Conservation (phyloP, 2,888 invertebrate species). For the Scaptomyza tumidula region DNA sequence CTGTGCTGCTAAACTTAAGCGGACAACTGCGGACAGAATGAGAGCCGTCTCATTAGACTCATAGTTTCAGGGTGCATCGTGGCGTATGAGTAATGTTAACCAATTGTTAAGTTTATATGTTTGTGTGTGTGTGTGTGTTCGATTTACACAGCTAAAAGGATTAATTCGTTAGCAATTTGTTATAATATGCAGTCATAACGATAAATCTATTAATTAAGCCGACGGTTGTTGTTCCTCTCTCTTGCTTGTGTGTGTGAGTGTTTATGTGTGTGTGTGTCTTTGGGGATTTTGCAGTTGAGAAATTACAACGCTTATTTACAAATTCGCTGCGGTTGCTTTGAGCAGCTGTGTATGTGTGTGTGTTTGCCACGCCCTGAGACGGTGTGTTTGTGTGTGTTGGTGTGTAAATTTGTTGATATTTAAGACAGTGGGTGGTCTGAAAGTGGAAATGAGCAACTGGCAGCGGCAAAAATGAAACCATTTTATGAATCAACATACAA, state of each 20-base stretch:
- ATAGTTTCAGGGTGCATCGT: slow-evolving; percentile 36
- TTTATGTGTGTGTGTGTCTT: slow-evolving; percentile 19
- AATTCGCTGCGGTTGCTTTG: slow-evolving; percentile 63
- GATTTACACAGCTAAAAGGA: slow-evolving; percentile 82
- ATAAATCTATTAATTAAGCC: slow-evolving; percentile 84
- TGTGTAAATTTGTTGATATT: slow-evolving; percentile 78
- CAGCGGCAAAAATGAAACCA: slow-evolving; percentile 58
- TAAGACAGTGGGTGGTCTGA: slow-evolving; percentile 78
- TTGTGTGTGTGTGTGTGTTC: slow-evolving; percentile 26
- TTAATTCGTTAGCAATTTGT: slow-evolving; percentile 83
- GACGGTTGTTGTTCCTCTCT: slow-evolving; percentile 66
- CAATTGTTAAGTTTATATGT: slow-evolving; percentile 12
- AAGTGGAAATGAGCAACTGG: slow-evolving; percentile 59
- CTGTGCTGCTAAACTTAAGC: slow-evolving; percentile 31
- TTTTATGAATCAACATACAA: slow-evolving; percentile 61
- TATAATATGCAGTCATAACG: slow-evolving; percentile 81
- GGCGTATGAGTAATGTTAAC: slow-evolving; percentile 69
- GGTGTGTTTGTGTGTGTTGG: slow-evolving; percentile 14
- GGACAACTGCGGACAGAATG: slow-evolving; percentile 5
- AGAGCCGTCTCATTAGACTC: slow-evolving; percentile 38
- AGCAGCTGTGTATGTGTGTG: slow-evolving; percentile 40
- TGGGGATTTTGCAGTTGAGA: slow-evolving; percentile 62
- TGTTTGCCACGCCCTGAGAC: slow-evolving; percentile 29
- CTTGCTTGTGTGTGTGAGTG: slow-evolving; percentile 6
- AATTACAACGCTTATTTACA: slow-evolving; percentile 61